phyloP scores from a whole-genome alignment of 2,797 vertebrate genomes.

The Enteromius viviparus region DNA sequence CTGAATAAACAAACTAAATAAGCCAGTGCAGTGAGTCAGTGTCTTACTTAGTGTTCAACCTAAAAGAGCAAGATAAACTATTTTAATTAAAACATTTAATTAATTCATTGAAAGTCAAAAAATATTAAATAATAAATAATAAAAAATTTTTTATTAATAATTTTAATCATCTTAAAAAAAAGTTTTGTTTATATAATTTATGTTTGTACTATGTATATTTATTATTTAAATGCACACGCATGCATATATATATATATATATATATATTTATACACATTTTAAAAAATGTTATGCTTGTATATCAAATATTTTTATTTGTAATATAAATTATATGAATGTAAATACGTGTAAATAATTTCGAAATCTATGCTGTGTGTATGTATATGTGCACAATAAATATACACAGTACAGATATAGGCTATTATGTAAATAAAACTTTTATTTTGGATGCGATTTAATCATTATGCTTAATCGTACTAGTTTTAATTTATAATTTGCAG shows the following conservation, averaged over 20 bases:
- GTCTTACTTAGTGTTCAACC: too few relatives aligned
- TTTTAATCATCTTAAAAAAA: too few relatives aligned
- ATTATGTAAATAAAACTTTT: not conserved
- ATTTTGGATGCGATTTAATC: not conserved
- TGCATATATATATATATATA: too few relatives aligned
- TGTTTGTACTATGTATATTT: too few relatives aligned
- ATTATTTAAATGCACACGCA: too few relatives aligned
- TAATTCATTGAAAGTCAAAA: not conserved
- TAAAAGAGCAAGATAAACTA: too few relatives aligned
- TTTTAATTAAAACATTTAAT: not conserved
- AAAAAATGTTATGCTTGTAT: not conserved
- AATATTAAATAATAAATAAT: too few relatives aligned
- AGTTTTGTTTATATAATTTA: too few relatives aligned
- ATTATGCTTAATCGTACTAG: not conserved
- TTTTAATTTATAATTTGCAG: not conserved
- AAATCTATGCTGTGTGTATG: not conserved
- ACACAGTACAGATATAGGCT: not conserved
- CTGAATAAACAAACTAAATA: not conserved
- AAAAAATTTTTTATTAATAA: too few relatives aligned
- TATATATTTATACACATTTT: not conserved
- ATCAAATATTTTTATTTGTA: not conserved
- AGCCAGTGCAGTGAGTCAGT: too few relatives aligned
- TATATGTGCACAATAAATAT: not conserved
- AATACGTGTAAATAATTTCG: too few relatives aligned
- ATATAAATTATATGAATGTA: not conserved